Conservation (phyloP, 2,113 vertebrate genomes). For the Okapia johnstoni region DNA sequence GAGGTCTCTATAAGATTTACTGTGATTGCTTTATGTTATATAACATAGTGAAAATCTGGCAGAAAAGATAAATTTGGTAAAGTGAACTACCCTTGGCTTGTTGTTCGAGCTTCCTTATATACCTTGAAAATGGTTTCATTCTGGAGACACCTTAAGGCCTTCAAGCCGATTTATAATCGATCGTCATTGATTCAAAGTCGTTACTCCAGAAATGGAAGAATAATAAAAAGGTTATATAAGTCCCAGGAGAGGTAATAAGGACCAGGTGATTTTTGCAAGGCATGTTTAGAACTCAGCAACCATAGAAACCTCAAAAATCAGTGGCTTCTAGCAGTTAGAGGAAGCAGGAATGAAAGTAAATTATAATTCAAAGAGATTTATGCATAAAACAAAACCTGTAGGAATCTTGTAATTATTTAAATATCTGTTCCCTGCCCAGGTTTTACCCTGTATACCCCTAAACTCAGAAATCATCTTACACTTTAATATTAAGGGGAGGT, state of each 20-base stretch:
- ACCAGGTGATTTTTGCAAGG: constrained; percentile 18
- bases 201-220: constrained; percentile 28
- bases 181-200: constrained; percentile 29
- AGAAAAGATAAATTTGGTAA: constrained; percentile 42
- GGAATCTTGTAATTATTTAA: constrained; percentile 13
- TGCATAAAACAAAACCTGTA: not conserved
- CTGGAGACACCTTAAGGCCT: constrained; percentile 9
- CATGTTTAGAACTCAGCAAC: constrained; percentile 5
- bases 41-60: constrained; percentile 46
- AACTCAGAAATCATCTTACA: constrained; percentile 28
- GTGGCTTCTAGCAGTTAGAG: not conserved
- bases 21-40: constrained; percentile 22
- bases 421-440: not conserved
- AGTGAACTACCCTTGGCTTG: not conserved
- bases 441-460: not conserved
- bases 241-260: not conserved
- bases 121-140: constrained; percentile 44
- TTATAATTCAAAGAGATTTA: constrained; percentile 5
- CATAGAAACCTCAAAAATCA: constrained; percentile 16
- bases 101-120: constrained; percentile 28
- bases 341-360: constrained; percentile 40
- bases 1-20: not conserved
- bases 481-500: constrained; percentile 37
- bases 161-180: constrained; percentile 17
- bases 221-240: constrained; percentile 33